A percentile compares a stretch with the other conserved stretches of the same genome.
Evolutionary conservation across 2,113 vertebrate genomes (phyloP).

Genomic region (Anoura caudifer): DNA sequence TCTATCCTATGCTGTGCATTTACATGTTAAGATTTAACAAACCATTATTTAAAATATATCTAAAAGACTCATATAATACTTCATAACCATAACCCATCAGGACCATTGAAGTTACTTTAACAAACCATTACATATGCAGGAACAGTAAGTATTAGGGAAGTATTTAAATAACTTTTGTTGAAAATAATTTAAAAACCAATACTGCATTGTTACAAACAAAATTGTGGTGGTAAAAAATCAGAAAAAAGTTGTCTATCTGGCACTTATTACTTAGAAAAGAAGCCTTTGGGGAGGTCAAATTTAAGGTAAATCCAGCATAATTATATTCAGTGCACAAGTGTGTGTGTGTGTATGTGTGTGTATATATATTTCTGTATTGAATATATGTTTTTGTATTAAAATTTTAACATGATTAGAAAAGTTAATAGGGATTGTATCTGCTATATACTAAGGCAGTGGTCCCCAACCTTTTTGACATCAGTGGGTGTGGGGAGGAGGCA

Average conservation of each 20-base stretch:
- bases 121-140: not conserved
- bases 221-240: conserved; percentile 27
- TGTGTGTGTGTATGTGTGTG: conserved; percentile 66
- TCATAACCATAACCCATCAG: not conserved
- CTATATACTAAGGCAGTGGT: conserved; percentile 58
- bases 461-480: no score
- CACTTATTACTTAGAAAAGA: conserved; percentile 76
- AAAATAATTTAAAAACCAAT: conserved; percentile 21
- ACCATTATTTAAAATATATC: not conserved
- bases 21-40: not conserved
- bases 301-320: conserved; percentile 77
- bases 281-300: conserved; percentile 76
- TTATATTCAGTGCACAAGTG: conserved; percentile 61
- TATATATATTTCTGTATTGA: not conserved
- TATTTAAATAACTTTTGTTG: not conserved
- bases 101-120: not conserved
- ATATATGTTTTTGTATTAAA: not conserved
- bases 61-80: not conserved
- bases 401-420: conserved; percentile 66
- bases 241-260: conserved; percentile 5
- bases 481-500: no score
- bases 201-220: conserved; percentile 65
- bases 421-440: conserved; percentile 67
- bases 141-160: not conserved
- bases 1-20: not conserved